Conservation (phyloP, 2,113 vertebrate genomes). For the Lycaon pictus region DNA sequence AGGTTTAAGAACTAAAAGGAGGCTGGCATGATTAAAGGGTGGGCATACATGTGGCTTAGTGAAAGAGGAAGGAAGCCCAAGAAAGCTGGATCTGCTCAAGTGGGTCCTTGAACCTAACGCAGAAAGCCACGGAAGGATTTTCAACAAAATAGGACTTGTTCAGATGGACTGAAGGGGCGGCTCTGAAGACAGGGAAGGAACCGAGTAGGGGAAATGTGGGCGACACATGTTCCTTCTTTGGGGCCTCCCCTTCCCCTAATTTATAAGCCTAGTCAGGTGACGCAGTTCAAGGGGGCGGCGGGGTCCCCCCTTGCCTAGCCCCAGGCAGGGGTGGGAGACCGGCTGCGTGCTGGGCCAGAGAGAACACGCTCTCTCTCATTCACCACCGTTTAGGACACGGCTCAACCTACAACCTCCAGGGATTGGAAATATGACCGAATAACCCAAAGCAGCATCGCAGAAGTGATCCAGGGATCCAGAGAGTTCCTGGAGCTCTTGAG, state of each 20-base stretch:
- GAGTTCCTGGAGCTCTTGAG: background rate
- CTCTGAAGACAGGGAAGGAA: background rate
- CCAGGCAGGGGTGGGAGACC: background rate
- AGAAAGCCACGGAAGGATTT: background rate
- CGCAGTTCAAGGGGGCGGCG: background rate
- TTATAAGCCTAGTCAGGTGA: background rate
- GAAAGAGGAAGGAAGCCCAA: background rate
- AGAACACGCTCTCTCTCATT: background rate
- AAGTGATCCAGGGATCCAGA: background rate
- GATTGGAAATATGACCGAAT: background rate
- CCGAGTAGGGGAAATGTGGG: rapidly evolving
- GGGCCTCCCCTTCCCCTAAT: background rate
- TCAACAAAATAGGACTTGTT: background rate
- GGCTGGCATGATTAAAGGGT: background rate
- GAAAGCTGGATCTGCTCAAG: background rate
- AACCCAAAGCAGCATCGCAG: background rate
- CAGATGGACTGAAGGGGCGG: background rate
- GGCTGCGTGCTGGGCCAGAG: background rate
- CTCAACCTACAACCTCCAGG: background rate
- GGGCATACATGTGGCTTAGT: background rate
- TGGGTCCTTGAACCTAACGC: background rate
- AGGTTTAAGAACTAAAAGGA: background rate
- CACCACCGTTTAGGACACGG: background rate
- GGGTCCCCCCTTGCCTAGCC: background rate
- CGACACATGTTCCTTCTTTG: too few species aligned